A percentile compares a stretch with the other conserved stretches of the same genome.
These are phyloP conservation scores for Oxytorus armatus DNA, from an alignment of 2,888 invertebrate genomes.

Conservation along the genomic window DNA sequence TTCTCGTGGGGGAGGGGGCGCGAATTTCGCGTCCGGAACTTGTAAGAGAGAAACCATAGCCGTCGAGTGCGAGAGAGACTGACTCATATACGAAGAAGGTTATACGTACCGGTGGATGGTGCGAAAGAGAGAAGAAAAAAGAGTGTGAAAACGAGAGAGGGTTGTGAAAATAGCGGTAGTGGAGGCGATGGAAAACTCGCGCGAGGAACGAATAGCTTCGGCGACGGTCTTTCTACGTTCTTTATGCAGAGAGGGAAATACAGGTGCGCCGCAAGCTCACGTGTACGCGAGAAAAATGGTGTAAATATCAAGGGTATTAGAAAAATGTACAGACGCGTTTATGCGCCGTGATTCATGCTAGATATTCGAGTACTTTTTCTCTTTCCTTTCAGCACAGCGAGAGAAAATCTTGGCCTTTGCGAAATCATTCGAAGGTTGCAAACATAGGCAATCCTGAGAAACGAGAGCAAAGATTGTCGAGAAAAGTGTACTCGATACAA, in stretches of 20 bases:
- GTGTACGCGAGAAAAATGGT: neutral
- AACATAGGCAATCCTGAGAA: no score
- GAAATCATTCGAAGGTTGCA: no score
- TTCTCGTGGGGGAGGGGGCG: conserved; percentile 18
- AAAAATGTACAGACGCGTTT: no score
- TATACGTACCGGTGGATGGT: neutral
- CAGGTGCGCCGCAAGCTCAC: conserved; percentile 6
- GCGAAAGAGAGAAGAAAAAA: conserved; percentile 11
- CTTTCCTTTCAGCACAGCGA: no score
- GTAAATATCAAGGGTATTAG: neutral
- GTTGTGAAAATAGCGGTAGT: conserved; percentile 36
- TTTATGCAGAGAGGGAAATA: neutral
- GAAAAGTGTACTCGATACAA: no score
- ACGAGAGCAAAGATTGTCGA: no score
- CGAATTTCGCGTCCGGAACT: conserved; percentile 46
- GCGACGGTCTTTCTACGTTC: conserved; percentile 7
- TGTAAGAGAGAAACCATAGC: conserved; percentile 53
- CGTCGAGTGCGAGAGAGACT: conserved; percentile 42
- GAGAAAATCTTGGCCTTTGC: no score
- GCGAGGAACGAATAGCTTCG: conserved; percentile 24
- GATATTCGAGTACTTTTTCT: no score
- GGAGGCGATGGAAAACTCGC: conserved; percentile 33
- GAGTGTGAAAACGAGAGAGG: neutral
- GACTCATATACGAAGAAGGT: conserved; percentile 55
- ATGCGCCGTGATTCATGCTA: no score